phyloP scores from a whole-genome alignment of 92 coral and sea anemone genomes.

The Palythoa grandis region DNA sequence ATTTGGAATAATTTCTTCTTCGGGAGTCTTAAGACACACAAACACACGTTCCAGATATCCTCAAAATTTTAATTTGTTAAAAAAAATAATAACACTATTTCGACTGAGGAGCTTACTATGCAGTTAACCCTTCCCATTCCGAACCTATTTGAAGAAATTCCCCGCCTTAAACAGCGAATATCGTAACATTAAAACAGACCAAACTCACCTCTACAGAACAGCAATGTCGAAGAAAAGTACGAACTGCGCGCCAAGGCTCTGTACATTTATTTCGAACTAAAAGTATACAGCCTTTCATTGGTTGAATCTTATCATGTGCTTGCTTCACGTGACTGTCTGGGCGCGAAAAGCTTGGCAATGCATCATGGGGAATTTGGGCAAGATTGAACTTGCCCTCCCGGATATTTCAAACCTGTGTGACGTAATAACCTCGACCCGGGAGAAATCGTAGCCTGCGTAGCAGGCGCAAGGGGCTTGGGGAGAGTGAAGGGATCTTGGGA shows the following conservation, averaged over 20 bases:
- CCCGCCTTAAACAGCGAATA: background rate
- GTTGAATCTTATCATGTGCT: slow-evolving; percentile 23
- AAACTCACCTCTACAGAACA: slow-evolving; percentile 1
- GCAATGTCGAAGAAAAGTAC: slow-evolving; percentile 38
- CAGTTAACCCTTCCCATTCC: background rate
- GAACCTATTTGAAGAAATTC: background rate
- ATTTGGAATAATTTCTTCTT: background rate
- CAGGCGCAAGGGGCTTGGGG: too few species aligned
- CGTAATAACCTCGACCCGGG: too few species aligned
- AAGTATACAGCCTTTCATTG: background rate
- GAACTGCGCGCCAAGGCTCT: slow-evolving; percentile 85
- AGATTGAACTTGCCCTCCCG: slow-evolving; percentile 20
- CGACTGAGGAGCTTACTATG: background rate
- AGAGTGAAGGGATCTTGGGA: too few species aligned
- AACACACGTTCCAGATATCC: background rate
- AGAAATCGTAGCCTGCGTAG: too few species aligned
- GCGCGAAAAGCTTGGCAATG: slow-evolving; percentile 5
- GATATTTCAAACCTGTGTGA: too few species aligned
- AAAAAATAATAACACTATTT: too few species aligned
- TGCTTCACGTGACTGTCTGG: background rate
- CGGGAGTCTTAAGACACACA: background rate
- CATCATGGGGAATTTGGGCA: background rate
- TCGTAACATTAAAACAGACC: background rate
- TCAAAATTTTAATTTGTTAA: background rate
- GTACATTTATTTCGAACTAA: background rate